phyloP scores from a whole-genome alignment of 2,888 invertebrate species.

The Nephrotoma flavescens region DNA sequence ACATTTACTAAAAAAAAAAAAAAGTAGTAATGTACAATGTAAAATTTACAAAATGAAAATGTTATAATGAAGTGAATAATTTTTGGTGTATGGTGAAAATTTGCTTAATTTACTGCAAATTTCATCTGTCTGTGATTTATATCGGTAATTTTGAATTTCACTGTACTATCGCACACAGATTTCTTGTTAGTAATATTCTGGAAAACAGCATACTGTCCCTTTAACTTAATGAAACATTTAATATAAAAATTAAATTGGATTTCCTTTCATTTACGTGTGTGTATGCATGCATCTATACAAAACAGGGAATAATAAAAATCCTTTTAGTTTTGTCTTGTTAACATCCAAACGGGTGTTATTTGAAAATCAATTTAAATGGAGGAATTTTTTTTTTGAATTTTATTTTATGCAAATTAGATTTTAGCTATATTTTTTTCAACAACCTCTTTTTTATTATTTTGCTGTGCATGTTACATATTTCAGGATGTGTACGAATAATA shows the following conservation, averaged over 20 bases:
- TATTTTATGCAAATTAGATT: neutral
- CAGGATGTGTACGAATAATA: neutral
- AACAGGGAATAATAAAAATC: neutral
- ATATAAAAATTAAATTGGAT: neutral
- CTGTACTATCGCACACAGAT: neutral
- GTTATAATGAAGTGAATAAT: neutral
- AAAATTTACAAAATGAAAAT: neutral
- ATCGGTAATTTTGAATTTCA: neutral
- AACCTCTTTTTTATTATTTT: neutral
- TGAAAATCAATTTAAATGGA: neutral
- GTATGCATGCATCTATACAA: neutral
- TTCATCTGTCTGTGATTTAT: neutral
- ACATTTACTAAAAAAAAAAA: neutral
- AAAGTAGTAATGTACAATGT: neutral
- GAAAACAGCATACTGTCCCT: neutral
- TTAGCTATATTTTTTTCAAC: neutral
- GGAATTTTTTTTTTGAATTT: neutral
- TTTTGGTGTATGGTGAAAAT: neutral
- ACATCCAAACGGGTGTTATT: neutral
- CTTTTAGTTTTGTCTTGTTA: neutral
- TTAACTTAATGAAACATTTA: neutral
- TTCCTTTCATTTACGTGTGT: neutral
- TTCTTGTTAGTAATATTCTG: neutral
- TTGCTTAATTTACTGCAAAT: neutral
- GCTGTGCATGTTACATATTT: neutral